Evolutionary conservation across 1,140 invertebrate genomes (phyloP).

Genomic region (Globodera ellingtonae): DNA sequence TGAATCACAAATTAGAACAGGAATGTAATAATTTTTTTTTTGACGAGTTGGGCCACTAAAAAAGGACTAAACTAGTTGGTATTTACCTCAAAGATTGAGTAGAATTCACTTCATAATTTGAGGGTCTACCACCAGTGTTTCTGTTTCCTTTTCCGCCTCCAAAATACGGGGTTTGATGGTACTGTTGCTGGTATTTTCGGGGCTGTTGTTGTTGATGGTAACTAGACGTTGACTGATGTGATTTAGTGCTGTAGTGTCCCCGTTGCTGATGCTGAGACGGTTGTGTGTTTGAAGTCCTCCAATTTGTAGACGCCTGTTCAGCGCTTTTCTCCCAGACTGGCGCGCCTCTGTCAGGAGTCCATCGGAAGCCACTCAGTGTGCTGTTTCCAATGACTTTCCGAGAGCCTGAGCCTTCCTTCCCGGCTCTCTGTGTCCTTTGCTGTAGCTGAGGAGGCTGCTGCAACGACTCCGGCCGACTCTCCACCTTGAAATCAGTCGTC

Average conservation of each 20-base stretch:
- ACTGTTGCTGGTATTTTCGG: slow-evolving; percentile 5
- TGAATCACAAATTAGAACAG: not conserved
- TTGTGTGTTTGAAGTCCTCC: not conserved
- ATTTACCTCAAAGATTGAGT: not conserved
- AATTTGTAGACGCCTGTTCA: not conserved
- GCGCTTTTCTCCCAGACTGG: no score
- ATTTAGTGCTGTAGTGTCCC: not conserved
- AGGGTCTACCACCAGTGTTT: slow-evolving; percentile 1
- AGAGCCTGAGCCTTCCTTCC: not conserved
- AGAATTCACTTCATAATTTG: not conserved
- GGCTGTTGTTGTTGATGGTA: slow-evolving; percentile 5
- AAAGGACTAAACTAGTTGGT: not conserved
- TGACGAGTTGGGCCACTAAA: not conserved
- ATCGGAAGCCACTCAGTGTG: not conserved
- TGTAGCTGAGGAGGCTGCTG: slow-evolving; percentile 2
- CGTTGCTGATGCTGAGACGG: not conserved
- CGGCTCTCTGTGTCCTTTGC: not conserved
- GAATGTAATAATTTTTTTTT: no score
- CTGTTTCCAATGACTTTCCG: not conserved
- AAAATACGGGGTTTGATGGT: not conserved
- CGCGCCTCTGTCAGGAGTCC: not conserved
- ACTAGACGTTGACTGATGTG: not conserved
- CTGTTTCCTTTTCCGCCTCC: not conserved
- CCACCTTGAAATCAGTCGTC: slow-evolving; percentile 8
- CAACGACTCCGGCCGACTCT: not conserved